Conservation (phyloP, 2,888 invertebrate genomes). For the Drosophila demipolita region DNA sequence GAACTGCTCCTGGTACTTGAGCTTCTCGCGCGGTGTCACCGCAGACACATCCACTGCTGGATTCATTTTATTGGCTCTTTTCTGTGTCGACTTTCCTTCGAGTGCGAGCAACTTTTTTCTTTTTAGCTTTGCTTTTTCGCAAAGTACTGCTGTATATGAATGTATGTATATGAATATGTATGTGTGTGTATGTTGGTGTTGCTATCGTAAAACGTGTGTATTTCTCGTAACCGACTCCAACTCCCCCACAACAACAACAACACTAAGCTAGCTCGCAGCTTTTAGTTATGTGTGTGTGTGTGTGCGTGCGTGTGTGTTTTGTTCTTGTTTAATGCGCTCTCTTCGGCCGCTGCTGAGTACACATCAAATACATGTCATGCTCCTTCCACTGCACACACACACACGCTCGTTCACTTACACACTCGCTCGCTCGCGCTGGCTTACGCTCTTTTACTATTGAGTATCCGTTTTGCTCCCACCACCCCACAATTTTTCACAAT, state of each 20-base stretch:
- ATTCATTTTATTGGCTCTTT: slow-evolving; percentile 76
- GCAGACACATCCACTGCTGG: slow-evolving; percentile 92
- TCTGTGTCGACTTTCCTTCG: slow-evolving; percentile 22
- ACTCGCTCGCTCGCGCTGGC: slow-evolving; percentile 43
- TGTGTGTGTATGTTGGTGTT: slow-evolving; percentile 13
- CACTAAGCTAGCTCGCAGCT: slow-evolving; percentile 37
- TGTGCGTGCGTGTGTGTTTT: slow-evolving; percentile 52
- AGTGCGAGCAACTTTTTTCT: slow-evolving; percentile 26
- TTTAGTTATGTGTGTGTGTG: slow-evolving; percentile 49
- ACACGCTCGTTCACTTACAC: slow-evolving; percentile 42
- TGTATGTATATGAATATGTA: slow-evolving; percentile 7
- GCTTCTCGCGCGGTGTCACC: slow-evolving; percentile 94
- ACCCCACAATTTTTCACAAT: slow-evolving; percentile 81
- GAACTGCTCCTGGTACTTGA: slow-evolving; percentile 96
- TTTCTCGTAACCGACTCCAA: slow-evolving; percentile 56
- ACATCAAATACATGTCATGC: slow-evolving; percentile 70
- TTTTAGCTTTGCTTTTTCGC: slow-evolving; percentile 14
- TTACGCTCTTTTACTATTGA: slow-evolving; percentile 72
- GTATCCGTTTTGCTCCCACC: slow-evolving; percentile 81
- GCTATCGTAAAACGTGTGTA: slow-evolving; percentile 35
- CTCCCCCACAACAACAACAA: slow-evolving; percentile 47
- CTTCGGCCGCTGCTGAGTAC: slow-evolving; percentile 67
- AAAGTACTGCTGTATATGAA: slow-evolving; percentile 19
- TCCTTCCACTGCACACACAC: slow-evolving; percentile 54
- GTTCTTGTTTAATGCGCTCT: slow-evolving; percentile 67